Evolutionary conservation across 2,888 invertebrate genomes (phyloP).

Genomic region (Syrphus vitripennis): DNA sequence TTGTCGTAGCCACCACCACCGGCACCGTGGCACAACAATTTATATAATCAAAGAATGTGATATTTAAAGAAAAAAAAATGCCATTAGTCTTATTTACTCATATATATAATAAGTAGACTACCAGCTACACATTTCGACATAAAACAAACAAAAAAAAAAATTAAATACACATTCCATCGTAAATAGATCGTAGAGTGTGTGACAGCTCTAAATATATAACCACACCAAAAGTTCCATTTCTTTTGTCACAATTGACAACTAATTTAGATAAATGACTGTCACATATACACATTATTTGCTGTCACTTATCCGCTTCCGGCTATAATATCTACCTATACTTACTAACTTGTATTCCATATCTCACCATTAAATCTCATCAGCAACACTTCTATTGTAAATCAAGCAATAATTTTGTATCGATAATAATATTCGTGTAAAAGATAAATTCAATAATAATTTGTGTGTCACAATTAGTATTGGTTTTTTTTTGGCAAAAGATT

Average conservation of each 20-base stretch:
- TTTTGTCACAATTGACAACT: slow-evolving; percentile 37
- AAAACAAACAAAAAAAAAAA: not conserved
- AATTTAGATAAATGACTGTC: slow-evolving; percentile 35
- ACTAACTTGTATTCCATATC: not conserved
- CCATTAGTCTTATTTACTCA: slow-evolving; percentile 12
- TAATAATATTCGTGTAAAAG: not conserved
- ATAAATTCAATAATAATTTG: slow-evolving; percentile 20
- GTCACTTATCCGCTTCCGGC: slow-evolving; percentile 14
- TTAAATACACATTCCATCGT: not conserved
- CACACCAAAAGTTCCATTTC: slow-evolving; percentile 14
- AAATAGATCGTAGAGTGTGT: not conserved
- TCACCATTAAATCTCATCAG: slow-evolving; percentile 4
- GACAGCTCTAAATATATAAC: slow-evolving; percentile 17
- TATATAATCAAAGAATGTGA: not conserved
- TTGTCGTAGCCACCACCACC: too few species aligned
- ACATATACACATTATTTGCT: slow-evolving; percentile 8
- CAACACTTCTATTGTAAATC: slow-evolving; percentile 16
- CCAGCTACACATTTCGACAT: not conserved
- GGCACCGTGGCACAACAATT: not conserved
- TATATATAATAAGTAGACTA: not conserved
- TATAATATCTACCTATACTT: not conserved
- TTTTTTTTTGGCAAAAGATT: slow-evolving; percentile 24
- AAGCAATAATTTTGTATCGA: slow-evolving; percentile 13
- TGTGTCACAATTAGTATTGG: slow-evolving; percentile 4
- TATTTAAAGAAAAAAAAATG: not conserved